Evolutionary conservation across 2,797 vertebrate genomes (phyloP).

Genomic region (Enteromius trimaculatus): DNA sequence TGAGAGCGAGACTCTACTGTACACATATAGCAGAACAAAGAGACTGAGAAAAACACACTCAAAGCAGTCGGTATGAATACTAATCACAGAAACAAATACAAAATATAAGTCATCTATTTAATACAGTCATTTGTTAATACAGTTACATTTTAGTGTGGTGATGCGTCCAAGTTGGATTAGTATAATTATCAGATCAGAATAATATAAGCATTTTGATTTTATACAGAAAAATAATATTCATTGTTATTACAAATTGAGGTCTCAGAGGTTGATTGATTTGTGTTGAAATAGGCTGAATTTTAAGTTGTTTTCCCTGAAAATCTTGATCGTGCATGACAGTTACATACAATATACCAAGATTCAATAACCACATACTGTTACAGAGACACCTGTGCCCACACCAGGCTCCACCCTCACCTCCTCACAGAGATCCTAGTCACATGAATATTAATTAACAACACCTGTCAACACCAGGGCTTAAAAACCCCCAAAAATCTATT

Average conservation of each 20-base stretch:
- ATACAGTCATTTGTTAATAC: conserved; percentile 1
- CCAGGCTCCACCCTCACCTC: no score
- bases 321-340: background rate
- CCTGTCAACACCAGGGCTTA: no score
- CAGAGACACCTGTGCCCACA: no score
- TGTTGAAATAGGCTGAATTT: background rate
- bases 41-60: conserved; percentile 36
- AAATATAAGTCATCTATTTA: conserved; percentile 66
- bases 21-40: conserved; percentile 61
- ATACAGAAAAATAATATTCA: background rate
- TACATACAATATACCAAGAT: no score
- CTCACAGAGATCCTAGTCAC: no score
- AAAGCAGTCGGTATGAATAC: conserved; percentile 65
- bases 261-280: background rate
- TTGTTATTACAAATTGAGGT: background rate
- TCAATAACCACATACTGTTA: no score
- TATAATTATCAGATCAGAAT: background rate
- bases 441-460: no score
- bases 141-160: background rate
- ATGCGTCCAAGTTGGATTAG: no score
- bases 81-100: conserved; percentile 37
- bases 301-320: background rate
- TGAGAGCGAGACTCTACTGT: conserved; percentile 69
- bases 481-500: no score
- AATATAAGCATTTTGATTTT: background rate